Evolutionary conservation across 1,140 invertebrate genomes (phyloP), one percentile per base, ranked within the genome.

Genomic region (Physella acuta): DNA sequence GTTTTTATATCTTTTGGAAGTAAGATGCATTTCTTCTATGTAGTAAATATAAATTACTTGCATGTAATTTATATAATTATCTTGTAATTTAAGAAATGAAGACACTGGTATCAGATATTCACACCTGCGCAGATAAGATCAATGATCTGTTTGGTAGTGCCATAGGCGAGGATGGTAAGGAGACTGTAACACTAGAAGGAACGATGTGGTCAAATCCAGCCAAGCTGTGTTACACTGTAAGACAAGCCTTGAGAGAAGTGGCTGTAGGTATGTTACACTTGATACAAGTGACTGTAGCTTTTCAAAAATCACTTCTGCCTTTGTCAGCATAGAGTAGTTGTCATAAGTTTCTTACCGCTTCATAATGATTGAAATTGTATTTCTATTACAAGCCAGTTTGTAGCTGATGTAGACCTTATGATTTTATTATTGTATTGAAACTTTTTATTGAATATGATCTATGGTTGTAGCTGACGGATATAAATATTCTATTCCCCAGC

Each of bases 41-140:
- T n/a, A n/a, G n/a, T n/a, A n/a, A n/a, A n/a, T n/a, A n/a, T n/a
- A n/a, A n/a, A n/a, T n/a, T n/a, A n/a, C n/a, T n/a, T n/a, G n/a
- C n/a, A n/a, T n/a, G n/a, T n/a, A n/a, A n/a, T n/a, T n/a, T n/a
- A n/a, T n/a, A n/a, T n/a, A n/a, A n/a, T n/a, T n/a, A n/a, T n/a
- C n/a, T n/a, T n/a, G n/a, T n/a, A n/a, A n/a, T n/a, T n/a, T n/a
- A n/a, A 90, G 89, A 90, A 86, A 89, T 90, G 39, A 86, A 89
- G 39, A 86, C 84, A 68, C 78, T 90, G 36, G 87, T 89, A 16
- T 86, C 86, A 75, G 89, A 90, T 72, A 87, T 90, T 79, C 89
- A 90, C 79, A 76, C 80, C 26, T 87, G 88, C 76, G 86, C 87
- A 44, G 86, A 88, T 75, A 85, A 86, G 44, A 87, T 89, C 2